These are phyloP conservation scores for Sebastiscus tertius DNA, from an alignment of 2,797 vertebrate genomes.

Conservation along the genomic window DNA sequence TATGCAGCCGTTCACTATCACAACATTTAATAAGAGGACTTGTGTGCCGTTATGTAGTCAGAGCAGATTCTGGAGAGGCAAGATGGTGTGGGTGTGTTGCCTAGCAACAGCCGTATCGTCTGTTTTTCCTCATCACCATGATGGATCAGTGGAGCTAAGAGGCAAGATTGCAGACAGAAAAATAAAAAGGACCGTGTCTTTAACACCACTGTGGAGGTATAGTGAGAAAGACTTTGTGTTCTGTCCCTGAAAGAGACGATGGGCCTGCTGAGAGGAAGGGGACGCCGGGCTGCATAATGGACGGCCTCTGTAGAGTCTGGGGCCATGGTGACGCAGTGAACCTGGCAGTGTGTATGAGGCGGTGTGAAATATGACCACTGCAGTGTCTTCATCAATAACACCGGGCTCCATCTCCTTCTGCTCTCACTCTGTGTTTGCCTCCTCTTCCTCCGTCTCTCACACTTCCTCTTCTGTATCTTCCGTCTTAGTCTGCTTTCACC, in stretches of 20 bases:
- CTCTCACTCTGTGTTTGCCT: neutral
- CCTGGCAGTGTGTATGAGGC: neutral
- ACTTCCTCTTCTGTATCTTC: neutral
- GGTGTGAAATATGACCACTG: slow-evolving; percentile 64
- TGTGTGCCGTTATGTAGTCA: slow-evolving; percentile 19
- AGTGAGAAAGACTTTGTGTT: neutral
- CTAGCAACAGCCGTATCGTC: slow-evolving; percentile 73
- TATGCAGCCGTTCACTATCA: slow-evolving; percentile 4
- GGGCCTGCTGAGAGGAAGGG: neutral
- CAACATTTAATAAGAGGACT: slow-evolving; percentile 12
- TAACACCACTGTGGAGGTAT: neutral
- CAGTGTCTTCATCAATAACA: slow-evolving; percentile 47
- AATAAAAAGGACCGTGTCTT: neutral
- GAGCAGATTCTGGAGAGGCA: slow-evolving; percentile 32
- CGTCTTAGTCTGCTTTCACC: neutral
- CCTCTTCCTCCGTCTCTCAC: neutral
- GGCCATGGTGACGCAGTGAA: slow-evolving; percentile 45
- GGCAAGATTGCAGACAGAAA: slow-evolving; percentile 28
- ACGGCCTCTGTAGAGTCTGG: slow-evolving; percentile 4
- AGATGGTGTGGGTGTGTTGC: slow-evolving; percentile 76
- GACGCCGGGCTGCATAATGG: neutral
- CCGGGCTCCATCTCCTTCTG: neutral
- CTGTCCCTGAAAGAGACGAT: neutral
- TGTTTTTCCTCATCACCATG: slow-evolving; percentile 45
- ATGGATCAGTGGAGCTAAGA: slow-evolving; percentile 48